Evolutionary conservation across 2,888 invertebrate species (phyloP).

Genomic region (Itoplectis maculator): DNA sequence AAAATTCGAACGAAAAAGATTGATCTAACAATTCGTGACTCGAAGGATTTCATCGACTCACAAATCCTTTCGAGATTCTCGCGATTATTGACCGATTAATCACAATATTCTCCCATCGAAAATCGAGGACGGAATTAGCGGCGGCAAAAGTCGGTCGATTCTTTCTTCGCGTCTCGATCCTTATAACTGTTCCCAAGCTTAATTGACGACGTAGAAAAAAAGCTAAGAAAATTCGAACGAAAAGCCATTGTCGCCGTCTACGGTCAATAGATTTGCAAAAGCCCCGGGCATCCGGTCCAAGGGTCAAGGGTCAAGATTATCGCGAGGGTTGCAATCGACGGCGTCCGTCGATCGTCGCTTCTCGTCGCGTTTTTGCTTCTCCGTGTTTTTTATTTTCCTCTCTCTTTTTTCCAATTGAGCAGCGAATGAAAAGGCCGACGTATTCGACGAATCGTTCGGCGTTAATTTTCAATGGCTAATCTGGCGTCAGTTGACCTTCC

Average conservation of each 20-base stretch:
- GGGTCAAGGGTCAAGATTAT: conserved; percentile 77
- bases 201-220: conserved; percentile 24
- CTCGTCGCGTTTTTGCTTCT: background rate
- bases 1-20: too few relatives aligned
- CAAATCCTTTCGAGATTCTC: background rate
- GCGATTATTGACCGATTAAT: conserved; percentile 25
- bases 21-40: background rate
- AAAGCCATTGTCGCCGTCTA: conserved; percentile 55
- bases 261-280: conserved; percentile 76
- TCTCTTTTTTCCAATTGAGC: background rate
- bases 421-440: background rate
- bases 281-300: conserved; percentile 76
- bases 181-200: conserved; percentile 26
- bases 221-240: conserved; percentile 29
- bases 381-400: conserved; percentile 10
- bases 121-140: background rate
- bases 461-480: conserved; percentile 50
- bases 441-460: conserved; percentile 46
- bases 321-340: conserved; percentile 74
- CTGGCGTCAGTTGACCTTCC: conserved; percentile 75
- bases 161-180: conserved; percentile 52
- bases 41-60: conserved; percentile 39
- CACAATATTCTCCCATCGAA: background rate
- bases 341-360: conserved; percentile 44
- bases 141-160: too few relatives aligned